Conservation (phyloP, 1,140 invertebrate species). For the Lethrus apterus region DNA sequence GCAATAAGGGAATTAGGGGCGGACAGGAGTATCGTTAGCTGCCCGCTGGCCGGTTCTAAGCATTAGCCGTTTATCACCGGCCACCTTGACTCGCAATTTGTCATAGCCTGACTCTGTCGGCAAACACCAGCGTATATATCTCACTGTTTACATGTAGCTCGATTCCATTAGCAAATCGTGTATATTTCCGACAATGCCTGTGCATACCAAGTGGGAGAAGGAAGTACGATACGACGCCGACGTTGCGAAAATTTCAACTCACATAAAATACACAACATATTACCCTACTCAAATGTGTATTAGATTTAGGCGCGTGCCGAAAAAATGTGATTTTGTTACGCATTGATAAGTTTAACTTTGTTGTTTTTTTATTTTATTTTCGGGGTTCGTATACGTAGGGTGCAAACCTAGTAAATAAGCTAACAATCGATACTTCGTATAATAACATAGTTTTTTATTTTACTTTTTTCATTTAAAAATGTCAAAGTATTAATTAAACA, state of each 20-base stretch:
- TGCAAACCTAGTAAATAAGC: no score
- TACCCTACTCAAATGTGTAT: slow-evolving; percentile 24
- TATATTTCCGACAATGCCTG: neutral
- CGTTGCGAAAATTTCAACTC: no score
- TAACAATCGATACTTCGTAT: no score
- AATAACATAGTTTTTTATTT: no score
- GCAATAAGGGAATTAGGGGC: slow-evolving; percentile 37
- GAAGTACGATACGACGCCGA: no score
- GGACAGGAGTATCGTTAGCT: slow-evolving; percentile 38
- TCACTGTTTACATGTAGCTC: slow-evolving; percentile 30
- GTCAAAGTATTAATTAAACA: no score
- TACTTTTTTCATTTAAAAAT: no score
- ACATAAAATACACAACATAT: no score
- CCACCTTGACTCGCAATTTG: slow-evolving; percentile 39
- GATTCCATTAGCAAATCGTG: no score
- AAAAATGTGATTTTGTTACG: slow-evolving; percentile 20
- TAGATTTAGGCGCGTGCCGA: slow-evolving; percentile 24
- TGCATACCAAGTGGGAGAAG: no score
- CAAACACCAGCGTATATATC: slow-evolving; percentile 35
- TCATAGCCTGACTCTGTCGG: slow-evolving; percentile 32
- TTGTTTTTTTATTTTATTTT: slow-evolving; percentile 16
- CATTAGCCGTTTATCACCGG: slow-evolving; percentile 36
- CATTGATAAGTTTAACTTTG: slow-evolving; percentile 20
- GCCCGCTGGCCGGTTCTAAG: slow-evolving; percentile 36
- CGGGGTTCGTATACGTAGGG: no score